Percentiles rank a stretch among this genome's conserved stretches.
These are phyloP conservation scores for Lasiommata megera DNA, from an alignment of 2,888 invertebrate species.

Conservation along the genomic window DNA sequence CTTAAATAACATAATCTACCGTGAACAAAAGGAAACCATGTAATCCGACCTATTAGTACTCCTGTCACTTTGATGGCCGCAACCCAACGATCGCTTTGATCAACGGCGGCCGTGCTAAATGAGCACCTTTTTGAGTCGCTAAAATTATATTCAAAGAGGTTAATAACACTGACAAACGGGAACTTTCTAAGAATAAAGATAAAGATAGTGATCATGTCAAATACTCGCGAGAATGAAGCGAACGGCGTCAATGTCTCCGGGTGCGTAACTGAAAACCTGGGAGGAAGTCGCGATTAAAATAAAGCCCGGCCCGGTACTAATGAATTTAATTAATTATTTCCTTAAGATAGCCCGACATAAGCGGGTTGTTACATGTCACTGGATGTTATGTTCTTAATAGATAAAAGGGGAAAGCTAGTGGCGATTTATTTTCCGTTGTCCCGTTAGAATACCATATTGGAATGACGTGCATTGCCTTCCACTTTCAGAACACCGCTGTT, in stretches of 20 bases:
- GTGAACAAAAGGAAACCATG: constrained; percentile 34
- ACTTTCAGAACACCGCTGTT: constrained; percentile 11
- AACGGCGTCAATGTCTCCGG: constrained; percentile 18
- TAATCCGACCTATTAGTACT: constrained; percentile 69
- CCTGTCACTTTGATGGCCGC: constrained; percentile 59
- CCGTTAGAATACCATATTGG: constrained; percentile 12
- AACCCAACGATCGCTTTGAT: constrained; percentile 61
- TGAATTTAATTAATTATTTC: constrained; percentile 49
- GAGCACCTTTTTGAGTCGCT: constrained; percentile 59
- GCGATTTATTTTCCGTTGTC: constrained; percentile 24
- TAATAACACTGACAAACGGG: constrained; percentile 53
- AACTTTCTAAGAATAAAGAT: constrained; percentile 59
- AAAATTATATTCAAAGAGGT: constrained; percentile 63
- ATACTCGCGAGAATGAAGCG: constrained; percentile 38
- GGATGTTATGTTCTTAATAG: constrained; percentile 30
- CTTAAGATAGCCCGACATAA: constrained; percentile 32
- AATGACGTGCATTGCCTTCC: constrained; percentile 9
- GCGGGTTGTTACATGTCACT: constrained; percentile 25
- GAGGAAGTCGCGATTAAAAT: constrained; percentile 59
- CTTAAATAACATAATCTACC: background rate
- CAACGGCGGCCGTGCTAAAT: constrained; percentile 56
- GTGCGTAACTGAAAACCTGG: constrained; percentile 52
- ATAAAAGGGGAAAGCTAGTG: constrained; percentile 28
- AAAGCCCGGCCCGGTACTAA: constrained; percentile 46
- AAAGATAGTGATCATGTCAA: constrained; percentile 55